A percentile compares a stretch with the other conserved stretches of the same genome.
These are phyloP conservation scores for Penaeus chinensis DNA, from an alignment of 1,140 invertebrate genomes.

Conservation along the genomic window DNA sequence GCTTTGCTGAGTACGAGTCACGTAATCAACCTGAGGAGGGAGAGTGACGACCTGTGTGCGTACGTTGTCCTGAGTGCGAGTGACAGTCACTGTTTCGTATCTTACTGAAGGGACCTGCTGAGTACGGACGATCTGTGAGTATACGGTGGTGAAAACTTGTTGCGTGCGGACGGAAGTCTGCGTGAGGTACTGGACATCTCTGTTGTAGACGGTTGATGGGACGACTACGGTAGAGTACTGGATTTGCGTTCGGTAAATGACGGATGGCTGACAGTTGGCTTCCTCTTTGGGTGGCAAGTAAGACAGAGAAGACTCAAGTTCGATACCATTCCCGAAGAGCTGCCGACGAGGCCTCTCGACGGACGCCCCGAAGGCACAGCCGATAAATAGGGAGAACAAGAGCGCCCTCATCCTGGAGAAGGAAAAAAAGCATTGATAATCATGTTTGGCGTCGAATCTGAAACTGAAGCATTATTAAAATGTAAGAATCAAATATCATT, in stretches of 20 bases:
- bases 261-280: background rate
- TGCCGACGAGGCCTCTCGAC: background rate
- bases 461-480: too few relatives aligned
- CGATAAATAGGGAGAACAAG: background rate
- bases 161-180: background rate
- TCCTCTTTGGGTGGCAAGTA: background rate
- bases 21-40: conserved; percentile 18
- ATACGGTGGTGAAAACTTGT: conserved; percentile 5
- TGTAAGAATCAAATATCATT: too few relatives aligned
- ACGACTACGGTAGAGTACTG: conserved; percentile 2
- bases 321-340: background rate
- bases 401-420: background rate
- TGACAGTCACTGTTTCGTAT: background rate
- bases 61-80: background rate
- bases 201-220: conserved; percentile 7
- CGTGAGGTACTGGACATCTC: background rate
- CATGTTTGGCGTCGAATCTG: too few relatives aligned
- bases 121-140: background rate
- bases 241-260: background rate
- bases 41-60: conserved; percentile 6
- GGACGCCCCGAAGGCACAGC: background rate
- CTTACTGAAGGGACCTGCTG: background rate
- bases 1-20: conserved; percentile 1
- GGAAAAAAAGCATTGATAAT: background rate
- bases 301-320: background rate